A percentile compares a stretch with the other conserved stretches of the same genome.
These are phyloP conservation scores for Melolontha melolontha DNA, from an alignment of 2,888 invertebrate species.

Conservation along the genomic window DNA sequence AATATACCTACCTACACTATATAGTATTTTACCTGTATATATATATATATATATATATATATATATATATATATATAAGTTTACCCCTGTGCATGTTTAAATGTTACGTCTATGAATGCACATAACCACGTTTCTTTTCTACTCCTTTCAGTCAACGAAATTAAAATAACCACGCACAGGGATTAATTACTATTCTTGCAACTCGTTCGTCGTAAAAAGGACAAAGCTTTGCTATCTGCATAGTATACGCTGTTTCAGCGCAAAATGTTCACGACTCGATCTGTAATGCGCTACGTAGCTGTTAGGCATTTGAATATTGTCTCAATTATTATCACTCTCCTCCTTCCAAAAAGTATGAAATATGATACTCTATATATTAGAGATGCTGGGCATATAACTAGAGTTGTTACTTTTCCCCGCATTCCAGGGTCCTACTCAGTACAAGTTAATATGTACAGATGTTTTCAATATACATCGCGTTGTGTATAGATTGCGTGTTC, in stretches of 20 bases:
- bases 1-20: constrained; percentile 48
- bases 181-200: constrained; percentile 18
- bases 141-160: constrained; percentile 17
- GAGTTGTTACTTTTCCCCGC: too few species aligned
- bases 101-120: constrained; percentile 2
- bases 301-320: too few species aligned
- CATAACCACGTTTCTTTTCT: background rate
- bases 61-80: constrained; percentile 30
- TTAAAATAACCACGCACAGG: constrained; percentile 21
- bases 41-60: constrained; percentile 15
- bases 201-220: constrained; percentile 16
- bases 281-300: too few species aligned
- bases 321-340: too few species aligned
- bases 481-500: too few species aligned
- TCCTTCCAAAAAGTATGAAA: too few species aligned
- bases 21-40: constrained; percentile 43
- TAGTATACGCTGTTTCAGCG: background rate
- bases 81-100: background rate
- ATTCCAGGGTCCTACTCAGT: too few species aligned
- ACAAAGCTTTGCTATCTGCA: constrained; percentile 9
- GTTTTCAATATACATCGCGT: too few species aligned
- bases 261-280: too few species aligned
- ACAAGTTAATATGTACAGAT: too few species aligned
- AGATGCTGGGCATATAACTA: too few species aligned
- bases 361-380: too few species aligned